These are phyloP conservation scores for Urechis unicinctus DNA, from an alignment of 2,888 invertebrate species.

Conservation along the genomic window DNA sequence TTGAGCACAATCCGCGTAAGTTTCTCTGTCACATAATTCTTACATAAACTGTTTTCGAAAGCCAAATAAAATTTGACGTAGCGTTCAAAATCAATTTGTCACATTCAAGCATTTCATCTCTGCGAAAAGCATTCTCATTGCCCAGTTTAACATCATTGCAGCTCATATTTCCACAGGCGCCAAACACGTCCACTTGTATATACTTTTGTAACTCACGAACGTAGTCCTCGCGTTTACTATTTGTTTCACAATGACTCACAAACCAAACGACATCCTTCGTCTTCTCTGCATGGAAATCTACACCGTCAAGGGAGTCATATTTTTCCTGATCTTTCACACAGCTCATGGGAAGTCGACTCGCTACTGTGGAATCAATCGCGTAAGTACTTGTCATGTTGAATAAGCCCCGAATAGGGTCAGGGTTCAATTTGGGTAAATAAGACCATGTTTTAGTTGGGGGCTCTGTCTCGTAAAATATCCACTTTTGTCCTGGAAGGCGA, in stretches of 20 bases:
- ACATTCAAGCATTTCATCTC: not conserved
- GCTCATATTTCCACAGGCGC: not conserved
- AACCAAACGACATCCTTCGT: slow-evolving; percentile 3
- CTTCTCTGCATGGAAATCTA: slow-evolving; percentile 6
- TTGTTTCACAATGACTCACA: slow-evolving; percentile 3
- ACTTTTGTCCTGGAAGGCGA: not conserved
- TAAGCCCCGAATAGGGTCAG: not conserved
- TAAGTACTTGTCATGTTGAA: not conserved
- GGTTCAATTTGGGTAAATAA: not conserved
- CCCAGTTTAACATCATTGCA: not conserved
- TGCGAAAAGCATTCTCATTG: not conserved
- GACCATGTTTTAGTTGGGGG: not conserved
- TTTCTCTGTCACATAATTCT: not conserved
- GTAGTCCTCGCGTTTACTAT: slow-evolving; percentile 5
- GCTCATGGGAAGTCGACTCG: not conserved
- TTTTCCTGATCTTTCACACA: not conserved
- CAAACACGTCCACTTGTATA: not conserved
- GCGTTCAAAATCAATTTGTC: not conserved
- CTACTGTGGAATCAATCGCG: not conserved
- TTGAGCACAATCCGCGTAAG: not conserved
- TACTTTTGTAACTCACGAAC: not conserved
- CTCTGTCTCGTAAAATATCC: not conserved
- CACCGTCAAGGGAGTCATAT: not conserved
- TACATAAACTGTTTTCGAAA: not conserved
- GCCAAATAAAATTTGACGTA: not conserved